Percentiles rank a stretch among this genome's conserved stretches.
Evolutionary conservation across 2,888 invertebrate genomes (phyloP).

Genomic region (Brenthis hecate): DNA sequence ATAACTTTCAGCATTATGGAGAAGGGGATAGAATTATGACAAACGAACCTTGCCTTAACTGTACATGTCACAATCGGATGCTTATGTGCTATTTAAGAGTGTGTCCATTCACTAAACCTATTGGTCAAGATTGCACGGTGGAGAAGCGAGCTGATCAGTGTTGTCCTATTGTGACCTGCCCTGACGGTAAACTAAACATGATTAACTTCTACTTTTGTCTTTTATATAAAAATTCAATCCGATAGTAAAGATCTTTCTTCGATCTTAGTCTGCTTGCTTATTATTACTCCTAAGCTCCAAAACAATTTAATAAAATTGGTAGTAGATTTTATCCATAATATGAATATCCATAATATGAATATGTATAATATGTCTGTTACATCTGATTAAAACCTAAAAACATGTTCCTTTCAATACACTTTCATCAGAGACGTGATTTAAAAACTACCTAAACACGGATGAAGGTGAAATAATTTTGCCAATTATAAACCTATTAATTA

Average conservation of each 20-base stretch:
- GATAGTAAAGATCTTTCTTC: too few relatives aligned
- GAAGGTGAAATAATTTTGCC: too few relatives aligned
- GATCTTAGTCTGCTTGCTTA: too few relatives aligned
- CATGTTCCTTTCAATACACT: too few relatives aligned
- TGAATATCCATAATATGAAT: too few relatives aligned
- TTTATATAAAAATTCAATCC: too few relatives aligned
- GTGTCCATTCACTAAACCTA: constrained; percentile 96
- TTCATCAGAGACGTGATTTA: too few relatives aligned
- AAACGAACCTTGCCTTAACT: constrained; percentile 97
- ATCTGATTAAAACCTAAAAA: too few relatives aligned
- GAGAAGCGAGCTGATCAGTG: constrained; percentile 96
- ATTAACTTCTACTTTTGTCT: too few relatives aligned
- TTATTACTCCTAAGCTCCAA: background rate
- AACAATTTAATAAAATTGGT: background rate
- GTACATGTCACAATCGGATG: constrained; percentile 97
- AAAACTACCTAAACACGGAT: too few relatives aligned
- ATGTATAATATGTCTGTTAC: too few relatives aligned
- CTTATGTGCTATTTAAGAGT: constrained; percentile 97
- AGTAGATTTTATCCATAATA: background rate
- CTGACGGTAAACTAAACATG: constrained; percentile 87
- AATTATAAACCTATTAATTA: too few relatives aligned
- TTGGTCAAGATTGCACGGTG: constrained; percentile 94
- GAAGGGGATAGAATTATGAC: constrained; percentile 97
- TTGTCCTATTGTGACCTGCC: constrained; percentile 96
- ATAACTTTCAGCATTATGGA: constrained; percentile 96